Evolutionary conservation across 2,797 vertebrate genomes (phyloP).

Genomic region (Cetoscarus ocellatus): DNA sequence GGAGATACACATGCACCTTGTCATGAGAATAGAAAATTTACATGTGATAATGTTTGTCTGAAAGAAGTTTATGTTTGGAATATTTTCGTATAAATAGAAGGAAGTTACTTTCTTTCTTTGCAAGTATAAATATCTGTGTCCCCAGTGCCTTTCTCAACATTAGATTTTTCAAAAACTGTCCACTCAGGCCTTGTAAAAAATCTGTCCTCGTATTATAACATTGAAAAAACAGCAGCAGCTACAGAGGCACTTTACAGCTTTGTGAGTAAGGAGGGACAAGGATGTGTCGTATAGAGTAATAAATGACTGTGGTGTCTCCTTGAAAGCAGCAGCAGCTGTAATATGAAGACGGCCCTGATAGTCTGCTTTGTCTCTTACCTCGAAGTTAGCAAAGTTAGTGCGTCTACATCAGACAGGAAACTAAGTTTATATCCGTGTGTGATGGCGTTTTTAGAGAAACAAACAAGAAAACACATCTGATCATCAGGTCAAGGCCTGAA

Average conservation of each 20-base stretch:
- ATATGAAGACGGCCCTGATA: conserved; percentile 13
- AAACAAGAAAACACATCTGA: too few relatives aligned
- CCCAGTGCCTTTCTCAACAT: neutral
- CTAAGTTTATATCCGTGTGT: too few relatives aligned
- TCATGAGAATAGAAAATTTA: neutral
- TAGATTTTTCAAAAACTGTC: conserved; percentile 24
- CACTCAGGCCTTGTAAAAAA: conserved; percentile 21
- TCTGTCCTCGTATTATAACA: conserved; percentile 35
- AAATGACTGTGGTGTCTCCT: conserved; percentile 31
- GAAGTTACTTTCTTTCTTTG: neutral
- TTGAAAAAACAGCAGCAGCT: conserved; percentile 25
- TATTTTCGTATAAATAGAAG: neutral
- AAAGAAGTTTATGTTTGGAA: neutral
- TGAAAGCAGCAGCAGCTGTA: conserved; percentile 39
- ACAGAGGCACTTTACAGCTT: conserved; percentile 54
- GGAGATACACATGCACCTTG: conserved; percentile 7
- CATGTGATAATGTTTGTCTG: neutral
- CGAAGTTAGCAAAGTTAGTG: too few relatives aligned
- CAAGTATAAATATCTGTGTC: too few relatives aligned
- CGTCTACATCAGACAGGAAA: too few relatives aligned
- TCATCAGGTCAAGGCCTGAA: too few relatives aligned
- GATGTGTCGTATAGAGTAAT: conserved; percentile 28
- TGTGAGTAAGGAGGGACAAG: conserved; percentile 53
- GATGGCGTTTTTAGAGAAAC: too few relatives aligned
- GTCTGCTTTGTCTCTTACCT: too few relatives aligned